Conservation (phyloP, 2,113 vertebrate genomes). For the Mustelus asterias region DNA sequence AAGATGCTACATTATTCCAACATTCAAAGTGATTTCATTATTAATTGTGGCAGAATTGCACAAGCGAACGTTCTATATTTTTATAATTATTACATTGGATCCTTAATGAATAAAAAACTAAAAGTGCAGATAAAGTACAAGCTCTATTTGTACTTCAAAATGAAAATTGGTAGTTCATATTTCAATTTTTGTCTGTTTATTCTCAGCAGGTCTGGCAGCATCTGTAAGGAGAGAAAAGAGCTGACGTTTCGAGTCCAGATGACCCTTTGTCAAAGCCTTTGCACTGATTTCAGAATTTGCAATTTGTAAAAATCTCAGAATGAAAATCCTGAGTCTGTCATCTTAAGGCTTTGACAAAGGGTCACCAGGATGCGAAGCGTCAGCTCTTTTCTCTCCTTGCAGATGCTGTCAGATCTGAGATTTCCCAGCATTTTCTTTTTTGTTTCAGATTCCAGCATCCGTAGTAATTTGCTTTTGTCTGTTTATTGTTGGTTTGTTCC, state of each 20-base stretch:
- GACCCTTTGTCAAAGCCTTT: neutral
- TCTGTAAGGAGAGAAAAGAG: neutral
- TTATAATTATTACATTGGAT: neutral
- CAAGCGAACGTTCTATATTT: neutral
- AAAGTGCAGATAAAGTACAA: neutral
- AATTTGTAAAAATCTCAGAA: neutral
- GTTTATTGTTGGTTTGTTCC: neutral
- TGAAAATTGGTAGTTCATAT: neutral
- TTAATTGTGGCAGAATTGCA: neutral
- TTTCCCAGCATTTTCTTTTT: no score
- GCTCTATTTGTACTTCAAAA: no score
- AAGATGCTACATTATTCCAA: neutral
- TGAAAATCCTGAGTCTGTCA: neutral
- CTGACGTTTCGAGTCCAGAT: no score
- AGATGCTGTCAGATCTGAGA: no score
- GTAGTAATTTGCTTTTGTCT: no score
- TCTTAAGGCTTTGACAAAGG: neutral
- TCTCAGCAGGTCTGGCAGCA: no score
- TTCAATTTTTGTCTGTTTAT: neutral
- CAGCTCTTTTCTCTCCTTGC: no score
- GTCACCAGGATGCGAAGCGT: no score
- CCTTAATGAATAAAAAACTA: neutral
- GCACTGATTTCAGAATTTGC: constrained; percentile 5
- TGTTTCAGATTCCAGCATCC: no score
- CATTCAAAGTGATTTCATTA: neutral